Conservation (phyloP, 2,888 invertebrate genomes). For the Gasteruption jaculator region DNA sequence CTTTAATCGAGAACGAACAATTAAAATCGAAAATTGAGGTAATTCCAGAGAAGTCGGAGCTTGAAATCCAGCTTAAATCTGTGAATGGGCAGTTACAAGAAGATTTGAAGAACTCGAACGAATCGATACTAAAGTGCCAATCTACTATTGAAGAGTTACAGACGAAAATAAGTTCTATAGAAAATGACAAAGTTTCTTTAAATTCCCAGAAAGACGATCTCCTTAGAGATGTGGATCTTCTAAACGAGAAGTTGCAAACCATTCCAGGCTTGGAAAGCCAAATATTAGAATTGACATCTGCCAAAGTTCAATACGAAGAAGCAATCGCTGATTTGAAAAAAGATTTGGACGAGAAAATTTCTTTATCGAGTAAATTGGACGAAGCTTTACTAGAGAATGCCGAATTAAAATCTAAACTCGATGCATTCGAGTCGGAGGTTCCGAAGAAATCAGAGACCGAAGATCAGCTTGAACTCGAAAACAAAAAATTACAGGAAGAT, state of each 20-base stretch:
- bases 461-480: neutral
- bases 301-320: constrained; percentile 21
- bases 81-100: no score
- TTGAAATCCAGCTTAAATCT: constrained; percentile 10
- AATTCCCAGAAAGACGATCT: no score
- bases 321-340: constrained; percentile 4
- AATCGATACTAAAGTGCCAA: no score
- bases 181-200: neutral
- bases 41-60: constrained; percentile 4
- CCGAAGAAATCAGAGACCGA: neutral
- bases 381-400: constrained; percentile 18
- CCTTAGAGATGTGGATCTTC: no score
- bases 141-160: neutral
- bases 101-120: no score
- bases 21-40: constrained; percentile 3
- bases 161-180: neutral
- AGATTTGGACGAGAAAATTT: constrained; percentile 12
- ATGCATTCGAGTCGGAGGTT: neutral
- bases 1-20: constrained; percentile 4
- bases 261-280: constrained; percentile 14
- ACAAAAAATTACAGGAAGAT: constrained; percentile 15
- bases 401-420: constrained; percentile 14
- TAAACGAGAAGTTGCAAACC: constrained; percentile 2
- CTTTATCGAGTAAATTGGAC: constrained; percentile 8
- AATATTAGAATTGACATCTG: constrained; percentile 10